phyloP scores from a whole-genome alignment of 2,888 invertebrate species.

The Pherbina coryleti region DNA sequence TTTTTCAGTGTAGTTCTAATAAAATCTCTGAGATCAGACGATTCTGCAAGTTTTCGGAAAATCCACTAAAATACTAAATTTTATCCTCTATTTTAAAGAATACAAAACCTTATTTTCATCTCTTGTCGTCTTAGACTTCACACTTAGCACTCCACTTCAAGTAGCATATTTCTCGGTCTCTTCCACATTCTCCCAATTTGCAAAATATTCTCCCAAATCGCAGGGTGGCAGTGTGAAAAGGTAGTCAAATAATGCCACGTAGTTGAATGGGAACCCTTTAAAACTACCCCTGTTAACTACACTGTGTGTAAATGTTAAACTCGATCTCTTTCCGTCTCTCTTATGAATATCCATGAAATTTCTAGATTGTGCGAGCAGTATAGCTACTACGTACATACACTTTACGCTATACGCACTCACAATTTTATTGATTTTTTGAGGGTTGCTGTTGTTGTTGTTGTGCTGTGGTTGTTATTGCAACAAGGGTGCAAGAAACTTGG shows the following conservation, averaged over 20 bases:
- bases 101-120: too few species aligned
- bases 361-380: constrained; percentile 3
- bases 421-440: constrained; percentile 27
- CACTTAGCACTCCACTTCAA: not conserved
- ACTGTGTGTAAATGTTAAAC: not conserved
- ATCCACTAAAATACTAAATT: too few species aligned
- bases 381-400: not conserved
- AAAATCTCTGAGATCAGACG: too few species aligned
- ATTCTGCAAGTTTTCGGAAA: too few species aligned
- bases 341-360: not conserved
- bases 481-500: constrained; percentile 33
- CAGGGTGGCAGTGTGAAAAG: too few species aligned
- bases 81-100: too few species aligned
- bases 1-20: too few species aligned
- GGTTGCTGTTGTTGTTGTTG: not conserved
- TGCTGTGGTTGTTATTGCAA: not conserved
- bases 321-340: not conserved
- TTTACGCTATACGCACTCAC: constrained; percentile 25
- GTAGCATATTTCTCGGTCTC: not conserved
- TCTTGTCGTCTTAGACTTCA: not conserved
- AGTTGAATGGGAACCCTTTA: constrained; percentile 14
- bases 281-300: not conserved
- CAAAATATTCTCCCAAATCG: too few species aligned
- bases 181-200: too few species aligned
- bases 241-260: not conserved